phyloP scores from a whole-genome alignment of 2,888 invertebrate species.

The Amphimallon solstitiale region DNA sequence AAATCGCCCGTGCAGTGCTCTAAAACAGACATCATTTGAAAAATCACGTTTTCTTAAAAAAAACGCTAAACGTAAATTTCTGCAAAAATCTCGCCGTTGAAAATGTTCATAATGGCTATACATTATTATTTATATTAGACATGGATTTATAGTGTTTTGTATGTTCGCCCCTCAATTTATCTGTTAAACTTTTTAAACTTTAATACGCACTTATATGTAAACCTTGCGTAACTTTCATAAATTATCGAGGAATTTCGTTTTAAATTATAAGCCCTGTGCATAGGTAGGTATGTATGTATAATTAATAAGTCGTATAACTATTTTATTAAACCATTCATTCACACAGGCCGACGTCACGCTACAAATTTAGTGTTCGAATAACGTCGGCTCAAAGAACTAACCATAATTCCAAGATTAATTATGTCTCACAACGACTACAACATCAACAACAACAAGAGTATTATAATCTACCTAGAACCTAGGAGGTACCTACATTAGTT shows the following conservation, averaged over 20 bases:
- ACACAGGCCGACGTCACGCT: conserved; percentile 1
- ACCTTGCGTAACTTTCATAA: neutral
- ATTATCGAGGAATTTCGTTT: neutral
- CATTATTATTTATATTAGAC: too few relatives aligned
- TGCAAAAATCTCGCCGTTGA: too few relatives aligned
- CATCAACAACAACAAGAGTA: conserved; percentile 9
- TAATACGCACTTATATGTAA: neutral
- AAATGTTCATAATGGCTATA: too few relatives aligned
- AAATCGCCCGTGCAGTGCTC: too few relatives aligned
- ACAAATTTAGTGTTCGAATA: conserved; percentile 5
- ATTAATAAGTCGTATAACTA: neutral
- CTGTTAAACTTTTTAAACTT: too few relatives aligned
- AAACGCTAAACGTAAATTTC: too few relatives aligned
- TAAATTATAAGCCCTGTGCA: neutral
- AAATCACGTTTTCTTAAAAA: too few relatives aligned
- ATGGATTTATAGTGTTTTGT: too few relatives aligned
- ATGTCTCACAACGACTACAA: conserved; percentile 20
- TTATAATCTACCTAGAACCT: conserved; percentile 18
- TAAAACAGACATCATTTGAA: too few relatives aligned
- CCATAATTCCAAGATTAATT: conserved; percentile 24
- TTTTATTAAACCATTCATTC: conserved; percentile 14
- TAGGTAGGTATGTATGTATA: neutral
- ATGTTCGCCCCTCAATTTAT: too few relatives aligned
- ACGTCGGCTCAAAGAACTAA: neutral
- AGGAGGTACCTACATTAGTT: conserved; percentile 48